Base-by-base conservation (phyloP, 2,888 invertebrate species). In the Halictus quadricinctus region DNA sequence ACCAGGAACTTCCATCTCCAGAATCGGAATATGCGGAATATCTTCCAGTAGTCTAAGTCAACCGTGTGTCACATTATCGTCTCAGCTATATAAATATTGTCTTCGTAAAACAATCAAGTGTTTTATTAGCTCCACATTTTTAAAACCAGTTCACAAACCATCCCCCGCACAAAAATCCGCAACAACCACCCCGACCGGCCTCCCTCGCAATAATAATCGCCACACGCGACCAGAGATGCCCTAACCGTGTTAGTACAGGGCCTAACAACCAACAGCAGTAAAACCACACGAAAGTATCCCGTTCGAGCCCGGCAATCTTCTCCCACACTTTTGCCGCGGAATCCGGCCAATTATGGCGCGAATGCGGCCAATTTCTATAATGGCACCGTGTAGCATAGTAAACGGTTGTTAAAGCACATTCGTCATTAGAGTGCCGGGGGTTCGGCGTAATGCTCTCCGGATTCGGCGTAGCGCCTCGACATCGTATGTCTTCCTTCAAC, bases 401-500 rank as follows among this genome's bases (percentile, higher is more conserved):
- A 75, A 83, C 72, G 79, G 76, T 74, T 75, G 86, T 88, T 86
- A 80, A 82, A 79, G 79, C 86, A 86, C 87, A 90, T 91, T 91
- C 86, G 86, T 91, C 90, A 91, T 90, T 91, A 88, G 73, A 72
- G 60, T 50, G 69, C 58, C n/a, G 58, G 73, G 64, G 73, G 48
- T 81, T 85, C 81, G 81, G 81, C 76, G 80, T 82, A 81, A 87
- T 73, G 81, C 43, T 78, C 87, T 83, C 7, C 82, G 79, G 81
- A 80, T 43, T 72, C 83, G 82, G 79, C 80, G 66, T 64, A 64
- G 25, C 77, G 80, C 84, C 83, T 76, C 82, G 77, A 78, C 81
- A 80, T 84, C 90, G 88, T 91, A 89, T 86, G 86, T 91, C 91
- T 91, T 91, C 90, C 91, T 90, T 91, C 89, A 85, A 87, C 87